Percentiles rank a stretch among this genome's conserved stretches.
Conservation (phyloP, 2,888 invertebrate species). For the Octonoba sinensis region DNA sequence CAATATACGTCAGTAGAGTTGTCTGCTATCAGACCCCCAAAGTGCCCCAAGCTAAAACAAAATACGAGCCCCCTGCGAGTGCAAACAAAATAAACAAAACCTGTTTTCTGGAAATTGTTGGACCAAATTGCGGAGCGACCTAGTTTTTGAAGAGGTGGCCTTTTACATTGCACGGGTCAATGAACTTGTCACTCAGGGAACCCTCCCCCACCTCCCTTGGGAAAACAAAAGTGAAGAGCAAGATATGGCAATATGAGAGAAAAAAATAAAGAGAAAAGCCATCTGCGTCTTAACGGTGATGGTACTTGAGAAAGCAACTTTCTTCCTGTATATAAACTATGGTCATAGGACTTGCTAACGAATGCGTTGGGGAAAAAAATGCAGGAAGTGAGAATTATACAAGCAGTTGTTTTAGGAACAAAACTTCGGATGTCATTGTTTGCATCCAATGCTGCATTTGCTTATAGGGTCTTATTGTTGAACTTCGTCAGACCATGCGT, state of each 20-base stretch:
- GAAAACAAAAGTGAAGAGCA: constrained; percentile 34
- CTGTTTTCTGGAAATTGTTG: constrained; percentile 18
- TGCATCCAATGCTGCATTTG: too few species aligned
- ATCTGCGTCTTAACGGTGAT: constrained; percentile 17
- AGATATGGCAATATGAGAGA: not conserved
- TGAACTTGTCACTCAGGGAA: constrained; percentile 55
- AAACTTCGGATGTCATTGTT: too few species aligned
- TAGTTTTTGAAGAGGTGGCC: constrained; percentile 37
- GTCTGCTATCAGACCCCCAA: not conserved
- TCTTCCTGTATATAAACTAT: too few species aligned
- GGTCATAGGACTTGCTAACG: too few species aligned
- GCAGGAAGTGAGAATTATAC: too few species aligned
- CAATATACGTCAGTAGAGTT: not conserved
- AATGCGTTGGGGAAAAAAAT: too few species aligned
- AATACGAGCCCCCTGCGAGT: constrained; percentile 9
- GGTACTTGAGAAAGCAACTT: not conserved
- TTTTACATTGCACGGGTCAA: constrained; percentile 37
- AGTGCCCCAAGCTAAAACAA: constrained; percentile 17
- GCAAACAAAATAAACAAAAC: constrained; percentile 45
- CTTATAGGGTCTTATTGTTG: too few species aligned
- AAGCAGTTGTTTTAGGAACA: too few species aligned
- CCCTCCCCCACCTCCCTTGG: constrained; percentile 18
- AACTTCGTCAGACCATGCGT: too few species aligned
- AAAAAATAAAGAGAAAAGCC: constrained; percentile 13
- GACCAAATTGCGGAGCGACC: constrained; percentile 25